Evolutionary conservation across 2,113 vertebrate species (phyloP), one percentile per base, ranked within the genome.

Genomic region (Dunckerocampus dactyliophorus): DNA sequence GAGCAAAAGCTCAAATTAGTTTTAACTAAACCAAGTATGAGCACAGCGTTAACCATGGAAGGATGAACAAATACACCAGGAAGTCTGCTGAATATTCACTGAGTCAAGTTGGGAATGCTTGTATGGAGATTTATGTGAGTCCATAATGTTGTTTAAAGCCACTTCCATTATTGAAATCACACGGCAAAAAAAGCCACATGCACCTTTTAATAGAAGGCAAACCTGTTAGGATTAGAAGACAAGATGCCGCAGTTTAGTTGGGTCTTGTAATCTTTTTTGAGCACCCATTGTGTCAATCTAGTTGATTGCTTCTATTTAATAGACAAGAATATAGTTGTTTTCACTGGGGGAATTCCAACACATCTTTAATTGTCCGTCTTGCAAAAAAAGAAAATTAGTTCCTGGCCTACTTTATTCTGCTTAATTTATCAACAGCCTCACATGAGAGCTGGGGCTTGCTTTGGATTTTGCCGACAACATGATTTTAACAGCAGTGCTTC

Each of bases 211-310:
- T 34, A 34, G 34, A 46, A 67, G n/a, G 6, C 22, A 31, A 72
- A 50, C 11, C 31, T 34, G 6, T 34, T 34, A 21, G 63, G 46
- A 66, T 68, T 47, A 69, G n/a, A 59, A 62, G 51, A 58, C 60
- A 47, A 55, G 53, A 34, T 56, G 56, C 42, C 6, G 7, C 62
- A 53, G 22, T 50, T 39, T 55, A 11, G 51, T 67, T 20, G 59
- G 56, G 46, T 9, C 63, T 62, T 57, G 21, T 42, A 46, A 66
- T 59, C 56, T 43, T 65, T 82, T 52, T 55, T 8, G 59, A 79
- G 85, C 57, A 53, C 81, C 82, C 81, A 85, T 87, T 87, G 64
- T 89, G 85, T 87, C 84, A 87, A 49, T 83, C 81, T 77, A 5
- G 34, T 63, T 85, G 82, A 85, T 80, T 76, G 80, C 77, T 76